These are phyloP conservation scores for Rhinoptilus africanus DNA, from an alignment of 2,113 vertebrate genomes.

Conservation along the genomic window DNA sequence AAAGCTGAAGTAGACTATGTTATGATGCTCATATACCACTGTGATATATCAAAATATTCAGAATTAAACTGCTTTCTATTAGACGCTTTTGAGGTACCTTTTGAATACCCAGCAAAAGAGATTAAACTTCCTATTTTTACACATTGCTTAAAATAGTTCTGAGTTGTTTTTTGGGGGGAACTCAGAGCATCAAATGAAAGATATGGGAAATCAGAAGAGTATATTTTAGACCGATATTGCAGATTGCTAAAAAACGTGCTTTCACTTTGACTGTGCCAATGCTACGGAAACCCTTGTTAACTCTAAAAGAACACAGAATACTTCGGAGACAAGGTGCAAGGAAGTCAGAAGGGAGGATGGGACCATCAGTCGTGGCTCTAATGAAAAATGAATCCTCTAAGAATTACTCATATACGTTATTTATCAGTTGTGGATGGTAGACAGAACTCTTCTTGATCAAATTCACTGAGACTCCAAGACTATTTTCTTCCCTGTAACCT, in stretches of 20 bases:
- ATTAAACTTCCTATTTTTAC: background rate
- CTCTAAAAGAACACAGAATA: background rate
- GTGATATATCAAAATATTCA: background rate
- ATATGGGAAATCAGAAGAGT: background rate
- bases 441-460: background rate
- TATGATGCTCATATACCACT: rapidly evolving
- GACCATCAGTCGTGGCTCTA: background rate
- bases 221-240: background rate
- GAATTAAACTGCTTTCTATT: background rate
- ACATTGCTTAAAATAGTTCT: background rate
- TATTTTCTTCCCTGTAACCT: background rate
- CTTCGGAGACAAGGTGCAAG: background rate
- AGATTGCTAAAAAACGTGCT: background rate
- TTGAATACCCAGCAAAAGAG: background rate
- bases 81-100: background rate
- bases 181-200: background rate
- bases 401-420: background rate
- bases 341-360: background rate
- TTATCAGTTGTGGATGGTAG: background rate
- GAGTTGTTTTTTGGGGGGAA: background rate
- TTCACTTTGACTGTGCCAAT: background rate
- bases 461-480: background rate
- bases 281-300: background rate
- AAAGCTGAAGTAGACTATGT: background rate
- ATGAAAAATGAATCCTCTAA: background rate